phyloP scores from a whole-genome alignment of 2,113 vertebrate genomes.

The Isurus oxyrinchus region DNA sequence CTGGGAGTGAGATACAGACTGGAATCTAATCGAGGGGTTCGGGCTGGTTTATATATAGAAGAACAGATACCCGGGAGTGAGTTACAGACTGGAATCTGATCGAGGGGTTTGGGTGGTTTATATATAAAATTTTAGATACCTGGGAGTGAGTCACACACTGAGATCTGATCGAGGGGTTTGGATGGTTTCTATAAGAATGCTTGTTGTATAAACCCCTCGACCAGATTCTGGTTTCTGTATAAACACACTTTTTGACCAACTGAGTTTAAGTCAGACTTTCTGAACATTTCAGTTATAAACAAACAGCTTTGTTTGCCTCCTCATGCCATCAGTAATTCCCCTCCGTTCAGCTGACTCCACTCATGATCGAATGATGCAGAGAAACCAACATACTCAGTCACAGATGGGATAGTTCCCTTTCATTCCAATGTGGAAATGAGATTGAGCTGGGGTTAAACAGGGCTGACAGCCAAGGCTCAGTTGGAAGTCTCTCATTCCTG shows the following conservation, averaged over 20 bases:
- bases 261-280: neutral
- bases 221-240: neutral
- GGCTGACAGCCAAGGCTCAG: neutral
- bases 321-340: neutral
- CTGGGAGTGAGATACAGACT: neutral
- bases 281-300: neutral
- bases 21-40: neutral
- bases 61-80: neutral
- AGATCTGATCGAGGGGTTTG: neutral
- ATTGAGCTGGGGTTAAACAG: neutral
- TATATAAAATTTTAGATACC: neutral
- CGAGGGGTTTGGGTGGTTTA: neutral
- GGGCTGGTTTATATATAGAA: neutral
- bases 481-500: neutral
- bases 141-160: neutral
- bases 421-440: neutral
- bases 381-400: fast-evolving
- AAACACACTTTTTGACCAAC: neutral
- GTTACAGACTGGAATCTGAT: neutral
- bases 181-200: neutral
- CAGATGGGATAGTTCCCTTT: neutral
- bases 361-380: no score
- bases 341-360: neutral
- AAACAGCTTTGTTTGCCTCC: neutral
- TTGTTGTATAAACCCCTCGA: neutral